These are phyloP conservation scores for Sminthurinus signatus DNA, from an alignment of 1,140 invertebrate species.

Conservation along the genomic window DNA sequence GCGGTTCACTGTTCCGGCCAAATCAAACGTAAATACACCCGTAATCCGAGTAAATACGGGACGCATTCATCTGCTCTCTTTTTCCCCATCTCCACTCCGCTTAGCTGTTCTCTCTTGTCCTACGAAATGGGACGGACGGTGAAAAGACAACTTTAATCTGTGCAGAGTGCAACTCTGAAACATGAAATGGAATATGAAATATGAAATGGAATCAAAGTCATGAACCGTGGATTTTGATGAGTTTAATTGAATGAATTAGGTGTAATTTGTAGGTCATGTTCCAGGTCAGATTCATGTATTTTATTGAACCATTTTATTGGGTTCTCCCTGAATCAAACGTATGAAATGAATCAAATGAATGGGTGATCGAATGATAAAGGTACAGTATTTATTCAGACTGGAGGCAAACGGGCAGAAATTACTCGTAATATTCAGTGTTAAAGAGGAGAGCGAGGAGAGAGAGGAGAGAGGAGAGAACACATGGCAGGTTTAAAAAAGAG, in stretches of 20 bases:
- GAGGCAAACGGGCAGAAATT: too few relatives aligned
- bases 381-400: too few relatives aligned
- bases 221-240: not conserved
- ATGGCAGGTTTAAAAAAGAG: not conserved
- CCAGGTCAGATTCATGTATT: not conserved
- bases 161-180: too few relatives aligned
- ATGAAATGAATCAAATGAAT: too few relatives aligned
- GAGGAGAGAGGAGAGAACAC: too few relatives aligned
- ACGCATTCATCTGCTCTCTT: not conserved
- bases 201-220: not conserved
- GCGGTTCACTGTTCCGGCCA: not conserved
- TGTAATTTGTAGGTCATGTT: slow-evolving; percentile 19
- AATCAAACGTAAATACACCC: slow-evolving; percentile 2
- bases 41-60: not conserved
- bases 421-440: too few relatives aligned
- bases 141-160: not conserved
- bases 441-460: too few relatives aligned
- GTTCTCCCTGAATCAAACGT: too few relatives aligned
- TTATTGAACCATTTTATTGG: not conserved
- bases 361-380: too few relatives aligned
- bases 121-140: too few relatives aligned
- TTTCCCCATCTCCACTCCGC: not conserved
- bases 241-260: slow-evolving; percentile 21
- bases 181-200: too few relatives aligned
- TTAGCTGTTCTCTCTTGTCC: too few relatives aligned